Conservation (phyloP, 2,888 invertebrate species). For the Nomada ruficornis region DNA sequence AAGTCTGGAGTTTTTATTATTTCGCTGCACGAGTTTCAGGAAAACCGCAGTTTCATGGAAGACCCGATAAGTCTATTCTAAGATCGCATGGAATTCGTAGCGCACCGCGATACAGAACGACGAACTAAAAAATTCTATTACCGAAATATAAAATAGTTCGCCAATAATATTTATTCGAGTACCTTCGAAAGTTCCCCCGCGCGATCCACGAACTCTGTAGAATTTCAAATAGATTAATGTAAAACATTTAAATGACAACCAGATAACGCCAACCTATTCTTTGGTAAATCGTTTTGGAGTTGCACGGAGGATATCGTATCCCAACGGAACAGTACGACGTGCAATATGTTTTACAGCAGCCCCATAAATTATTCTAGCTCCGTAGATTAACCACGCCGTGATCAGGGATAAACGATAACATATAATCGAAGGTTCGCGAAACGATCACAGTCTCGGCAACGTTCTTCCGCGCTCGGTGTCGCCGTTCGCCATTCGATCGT, state of each 20-base stretch:
- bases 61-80: background rate
- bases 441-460: background rate
- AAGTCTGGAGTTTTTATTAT: background rate
- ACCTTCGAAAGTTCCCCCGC: too few relatives aligned
- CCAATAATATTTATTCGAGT: too few relatives aligned
- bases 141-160: too few relatives aligned
- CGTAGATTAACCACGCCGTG: constrained; percentile 12
- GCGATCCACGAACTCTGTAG: too few relatives aligned
- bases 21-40: background rate
- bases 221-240: background rate
- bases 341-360: constrained; percentile 26
- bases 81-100: too few relatives aligned
- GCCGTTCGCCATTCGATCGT: background rate
- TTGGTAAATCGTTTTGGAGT: background rate
- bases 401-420: constrained; percentile 18
- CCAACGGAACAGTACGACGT: background rate
- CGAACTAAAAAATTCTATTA: too few relatives aligned
- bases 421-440: constrained; percentile 39
- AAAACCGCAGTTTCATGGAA: background rate
- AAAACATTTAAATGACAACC: too few relatives aligned
- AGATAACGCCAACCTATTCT: constrained; percentile 1
- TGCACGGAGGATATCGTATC: background rate
- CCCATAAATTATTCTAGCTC: constrained; percentile 28
- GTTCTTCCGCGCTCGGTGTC: background rate
- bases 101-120: too few relatives aligned